Base-by-base conservation (phyloP, 1,140 invertebrate species). In the Cyclargus thomasi region DNA sequence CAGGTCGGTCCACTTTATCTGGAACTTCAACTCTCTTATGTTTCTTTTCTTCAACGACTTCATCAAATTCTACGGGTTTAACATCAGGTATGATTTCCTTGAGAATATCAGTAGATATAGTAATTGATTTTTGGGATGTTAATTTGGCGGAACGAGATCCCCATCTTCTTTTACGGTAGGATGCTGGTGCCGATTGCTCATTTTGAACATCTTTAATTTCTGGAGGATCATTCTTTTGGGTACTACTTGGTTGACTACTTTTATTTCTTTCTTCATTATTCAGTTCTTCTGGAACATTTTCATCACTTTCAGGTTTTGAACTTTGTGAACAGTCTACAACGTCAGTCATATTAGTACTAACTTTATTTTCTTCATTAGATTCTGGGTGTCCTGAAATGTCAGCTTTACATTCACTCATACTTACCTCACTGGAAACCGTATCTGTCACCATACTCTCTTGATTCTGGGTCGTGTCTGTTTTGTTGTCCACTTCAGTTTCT, bases 41-140 rank as follows among this genome's bases (percentile, higher is more conserved):
- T 73, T 83, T 85, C 62, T 84, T 91, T 70, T 92, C 78, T 85
- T 92, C 81, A 81, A 92, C 82, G 68, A 92, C 82, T 84, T 92
- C 90, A 65, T 91, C 90, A 80, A 90, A 89, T 68, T 88, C 89
- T 11, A 81, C 83, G 20, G 88, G 89, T 67, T 91, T 90, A 3
- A 92, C 92, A 84, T 92, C 91, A 7, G 92, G 89, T 72, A 93
- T 93, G 23, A 93, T 91, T 74, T 92, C 91, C 77, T 92, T 93
- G 0, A 93, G 77, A 23, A 92, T 86, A 83, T 93, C 92, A 17
- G 92, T 92, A 16, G 92, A 92, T 67, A 93, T 93, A 22, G 90
- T 92, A 55, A 93, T 80, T 57, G 92, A 91, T 35, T 91, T 91
- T 57, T 91, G 86, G 53, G 88, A 89, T 62, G 81, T 76, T 2